Percentiles rank a stretch among this genome's conserved stretches.
phyloP scores from a whole-genome alignment of 2,888 invertebrate genomes.

The Ormyrus rosae region DNA sequence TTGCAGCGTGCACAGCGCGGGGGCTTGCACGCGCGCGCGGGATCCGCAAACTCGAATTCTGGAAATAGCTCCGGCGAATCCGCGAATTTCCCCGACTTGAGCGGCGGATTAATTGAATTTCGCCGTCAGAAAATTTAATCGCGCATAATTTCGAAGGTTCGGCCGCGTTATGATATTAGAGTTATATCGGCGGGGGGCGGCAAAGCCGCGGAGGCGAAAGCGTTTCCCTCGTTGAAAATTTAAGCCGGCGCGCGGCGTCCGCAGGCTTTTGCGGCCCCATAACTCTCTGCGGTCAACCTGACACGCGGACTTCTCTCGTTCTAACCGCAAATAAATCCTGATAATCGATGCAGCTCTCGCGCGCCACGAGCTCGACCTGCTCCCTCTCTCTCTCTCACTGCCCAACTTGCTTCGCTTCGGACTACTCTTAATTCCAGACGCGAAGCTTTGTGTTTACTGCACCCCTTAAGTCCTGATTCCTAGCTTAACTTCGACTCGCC shows the following conservation, averaged over 20 bases:
- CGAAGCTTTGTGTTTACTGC: too few species aligned
- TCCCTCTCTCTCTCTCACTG: too few species aligned
- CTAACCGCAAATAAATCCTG: slow-evolving; percentile 55
- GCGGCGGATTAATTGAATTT: background rate
- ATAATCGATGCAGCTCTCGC: slow-evolving; percentile 54
- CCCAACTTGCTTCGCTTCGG: too few species aligned
- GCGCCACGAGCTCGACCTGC: background rate
- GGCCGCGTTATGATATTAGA: too few species aligned
- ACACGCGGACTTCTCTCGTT: slow-evolving; percentile 8
- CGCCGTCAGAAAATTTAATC: too few species aligned
- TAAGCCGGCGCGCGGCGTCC: slow-evolving; percentile 6
- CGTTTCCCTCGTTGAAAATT: slow-evolving; percentile 23
- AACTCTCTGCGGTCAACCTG: slow-evolving; percentile 11
- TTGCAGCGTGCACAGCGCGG: background rate
- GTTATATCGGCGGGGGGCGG: background rate
- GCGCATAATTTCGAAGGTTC: too few species aligned
- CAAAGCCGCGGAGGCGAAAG: background rate
- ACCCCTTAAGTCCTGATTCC: too few species aligned
- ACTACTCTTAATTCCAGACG: too few species aligned
- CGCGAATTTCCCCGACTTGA: background rate
- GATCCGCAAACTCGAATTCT: slow-evolving; percentile 25
- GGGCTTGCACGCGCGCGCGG: background rate
- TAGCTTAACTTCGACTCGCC: too few species aligned
- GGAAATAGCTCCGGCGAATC: slow-evolving; percentile 1
- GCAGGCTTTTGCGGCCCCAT: background rate